Evolutionary conservation across 2,888 invertebrate genomes (phyloP).

Genomic region (Xanthorhoe designata): DNA sequence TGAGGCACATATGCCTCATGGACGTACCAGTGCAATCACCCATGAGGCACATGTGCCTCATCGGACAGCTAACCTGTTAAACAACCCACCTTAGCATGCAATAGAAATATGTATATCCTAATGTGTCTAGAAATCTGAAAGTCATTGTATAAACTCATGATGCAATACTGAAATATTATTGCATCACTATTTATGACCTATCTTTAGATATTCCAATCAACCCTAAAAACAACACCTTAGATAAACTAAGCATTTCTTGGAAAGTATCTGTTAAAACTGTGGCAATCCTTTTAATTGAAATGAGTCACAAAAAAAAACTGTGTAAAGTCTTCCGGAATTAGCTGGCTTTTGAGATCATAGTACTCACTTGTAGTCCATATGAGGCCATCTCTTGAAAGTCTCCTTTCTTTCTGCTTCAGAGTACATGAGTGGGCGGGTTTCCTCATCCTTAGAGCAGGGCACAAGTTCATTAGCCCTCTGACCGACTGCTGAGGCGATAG

Average conservation of each 20-base stretch:
- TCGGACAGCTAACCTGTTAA: too few species aligned
- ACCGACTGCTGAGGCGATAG: conserved; percentile 95
- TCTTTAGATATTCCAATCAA: neutral
- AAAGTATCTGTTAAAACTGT: neutral
- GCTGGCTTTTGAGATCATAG: neutral
- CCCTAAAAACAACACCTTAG: neutral
- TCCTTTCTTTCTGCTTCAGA: conserved; percentile 96
- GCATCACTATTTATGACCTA: neutral
- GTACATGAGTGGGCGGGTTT: conserved; percentile 89
- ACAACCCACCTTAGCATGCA: neutral
- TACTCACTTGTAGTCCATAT: conserved; percentile 97
- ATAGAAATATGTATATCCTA: neutral
- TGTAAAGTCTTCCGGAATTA: neutral
- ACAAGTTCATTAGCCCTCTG: conserved; percentile 93
- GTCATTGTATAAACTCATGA: neutral
- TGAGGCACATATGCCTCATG: too few species aligned
- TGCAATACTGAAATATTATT: neutral
- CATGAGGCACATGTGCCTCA: too few species aligned
- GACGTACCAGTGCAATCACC: too few species aligned
- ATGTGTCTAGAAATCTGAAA: neutral
- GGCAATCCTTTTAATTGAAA: neutral
- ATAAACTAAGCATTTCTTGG: neutral
- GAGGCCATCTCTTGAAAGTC: conserved; percentile 97
- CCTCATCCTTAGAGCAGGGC: conserved; percentile 82
- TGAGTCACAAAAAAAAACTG: neutral